Conservation (phyloP, 2,888 invertebrate species). For the Dynastes maya region DNA sequence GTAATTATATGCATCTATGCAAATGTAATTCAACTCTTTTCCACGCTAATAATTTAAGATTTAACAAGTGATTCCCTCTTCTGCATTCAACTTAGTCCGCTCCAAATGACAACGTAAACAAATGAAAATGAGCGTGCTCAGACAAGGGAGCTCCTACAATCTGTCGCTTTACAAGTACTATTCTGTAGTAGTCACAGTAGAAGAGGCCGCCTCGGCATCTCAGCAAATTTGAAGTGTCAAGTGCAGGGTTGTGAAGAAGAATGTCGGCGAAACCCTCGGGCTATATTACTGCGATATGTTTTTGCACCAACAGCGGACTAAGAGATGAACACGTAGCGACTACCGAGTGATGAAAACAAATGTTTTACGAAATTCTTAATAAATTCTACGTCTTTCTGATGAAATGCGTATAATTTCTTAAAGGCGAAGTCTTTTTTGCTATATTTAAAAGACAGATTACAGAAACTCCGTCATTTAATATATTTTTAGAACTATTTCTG, state of each 20-base stretch:
- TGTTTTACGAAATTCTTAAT: not conserved
- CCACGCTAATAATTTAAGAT: slow-evolving; percentile 57
- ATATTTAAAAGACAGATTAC: not conserved
- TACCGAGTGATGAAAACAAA: not conserved
- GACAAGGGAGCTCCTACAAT: slow-evolving; percentile 66
- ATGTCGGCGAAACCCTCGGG: slow-evolving; percentile 30
- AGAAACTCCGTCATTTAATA: not conserved
- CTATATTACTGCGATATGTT: slow-evolving; percentile 34
- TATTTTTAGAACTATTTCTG: no score
- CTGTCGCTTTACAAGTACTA: slow-evolving; percentile 62
- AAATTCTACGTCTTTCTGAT: not conserved
- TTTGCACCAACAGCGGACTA: not conserved
- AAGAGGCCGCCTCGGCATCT: slow-evolving; percentile 65
- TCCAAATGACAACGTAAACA: slow-evolving; percentile 53
- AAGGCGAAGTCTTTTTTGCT: not conserved
- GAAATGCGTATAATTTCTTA: not conserved
- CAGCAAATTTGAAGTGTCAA: slow-evolving; percentile 63
- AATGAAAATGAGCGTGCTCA: slow-evolving; percentile 64
- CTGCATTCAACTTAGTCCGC: slow-evolving; percentile 41
- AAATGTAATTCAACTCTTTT: slow-evolving; percentile 55
- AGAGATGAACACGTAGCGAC: not conserved
- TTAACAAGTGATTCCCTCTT: slow-evolving; percentile 52
- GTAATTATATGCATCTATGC: slow-evolving; percentile 45
- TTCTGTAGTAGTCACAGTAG: slow-evolving; percentile 53
- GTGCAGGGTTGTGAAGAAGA: slow-evolving; percentile 57